Base-by-base conservation (phyloP, 2,888 invertebrate species). In the Dioctria rufipes region DNA sequence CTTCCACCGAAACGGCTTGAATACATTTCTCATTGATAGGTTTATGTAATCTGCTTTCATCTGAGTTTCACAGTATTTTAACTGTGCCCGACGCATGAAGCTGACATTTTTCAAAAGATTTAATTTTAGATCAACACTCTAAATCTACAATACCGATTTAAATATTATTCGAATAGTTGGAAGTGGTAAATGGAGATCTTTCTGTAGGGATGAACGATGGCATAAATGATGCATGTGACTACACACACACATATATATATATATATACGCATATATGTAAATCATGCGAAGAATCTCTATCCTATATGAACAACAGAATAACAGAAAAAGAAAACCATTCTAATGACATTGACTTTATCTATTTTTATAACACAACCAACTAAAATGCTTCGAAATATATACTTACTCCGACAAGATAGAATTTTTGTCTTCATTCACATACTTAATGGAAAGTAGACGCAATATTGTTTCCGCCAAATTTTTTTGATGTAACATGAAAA, bases 181-280 rank as follows among this genome's bases (percentile, higher is more conserved):
- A n/a, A 11, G 11, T 11, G 54, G 4, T 54, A 54, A 54, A 54
- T 54, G 54, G 54, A 54, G 11, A 54, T 54, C 25, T 25, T 1
- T 25, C n/a, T 54, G 54, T 54, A n/a, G 11, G 54, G 54, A 54
- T 54, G 54, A 54, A 11, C n/a, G n/a, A n/a, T n/a, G n/a, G 8
- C 54, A 54, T n/a, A 54, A 54, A 54, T 54, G 54, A n/a, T 54
- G n/a, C 54, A 54, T 54, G 54, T 54, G 54, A 54, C 54, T n/a
- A 6, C 1, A 54, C 6, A 46, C 5, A 25, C 25, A 25, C 25
- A 25, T n/a, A n/a, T n/a, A n/a, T n/a, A n/a, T n/a, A n/a, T n/a
- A n/a, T n/a, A n/a, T n/a, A n/a, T 2, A 25, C 25, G 2, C 25
- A 25, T 2, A 25, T 25, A 25, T 25, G 25, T 25, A 46, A 46